phyloP scores from a whole-genome alignment of 2,888 invertebrate genomes.

The Tinea semifulvella region DNA sequence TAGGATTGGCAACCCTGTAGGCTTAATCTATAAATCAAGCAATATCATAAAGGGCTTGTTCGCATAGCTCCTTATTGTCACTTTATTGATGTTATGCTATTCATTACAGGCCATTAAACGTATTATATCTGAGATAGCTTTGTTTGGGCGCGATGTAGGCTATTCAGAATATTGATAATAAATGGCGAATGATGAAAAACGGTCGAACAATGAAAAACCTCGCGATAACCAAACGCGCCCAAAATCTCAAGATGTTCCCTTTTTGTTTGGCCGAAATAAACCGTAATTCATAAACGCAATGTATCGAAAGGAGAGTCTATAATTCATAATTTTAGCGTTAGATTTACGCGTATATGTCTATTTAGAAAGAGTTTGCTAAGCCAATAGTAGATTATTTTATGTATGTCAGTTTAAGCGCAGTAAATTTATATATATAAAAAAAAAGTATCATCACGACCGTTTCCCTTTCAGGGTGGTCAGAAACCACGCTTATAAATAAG shows the following conservation, averaged over 20 bases:
- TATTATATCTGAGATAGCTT: slow-evolving; percentile 60
- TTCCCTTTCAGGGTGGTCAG: too few species aligned
- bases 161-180: slow-evolving; percentile 58
- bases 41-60: slow-evolving; percentile 60
- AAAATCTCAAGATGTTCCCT: not conserved
- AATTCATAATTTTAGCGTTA: not conserved
- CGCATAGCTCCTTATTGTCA: slow-evolving; percentile 48
- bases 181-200: slow-evolving; percentile 30
- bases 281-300: not conserved
- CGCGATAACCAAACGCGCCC: slow-evolving; percentile 10
- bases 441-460: too few species aligned
- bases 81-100: slow-evolving; percentile 65
- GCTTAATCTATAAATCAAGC: slow-evolving; percentile 62
- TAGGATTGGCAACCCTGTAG: too few species aligned
- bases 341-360: too few species aligned
- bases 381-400: too few species aligned
- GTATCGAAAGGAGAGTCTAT: not conserved
- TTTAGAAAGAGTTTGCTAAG: too few species aligned
- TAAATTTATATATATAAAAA: too few species aligned
- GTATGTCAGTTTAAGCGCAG: too few species aligned
- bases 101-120: slow-evolving; percentile 66
- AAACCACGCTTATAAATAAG: too few species aligned
- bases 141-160: slow-evolving; percentile 59
- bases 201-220: slow-evolving; percentile 8
- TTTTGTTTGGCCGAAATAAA: too few species aligned